Percentiles rank a stretch among this genome's conserved stretches.
Conservation (phyloP, 2,113 vertebrate genomes). For the Hippocampus mohnikei region DNA sequence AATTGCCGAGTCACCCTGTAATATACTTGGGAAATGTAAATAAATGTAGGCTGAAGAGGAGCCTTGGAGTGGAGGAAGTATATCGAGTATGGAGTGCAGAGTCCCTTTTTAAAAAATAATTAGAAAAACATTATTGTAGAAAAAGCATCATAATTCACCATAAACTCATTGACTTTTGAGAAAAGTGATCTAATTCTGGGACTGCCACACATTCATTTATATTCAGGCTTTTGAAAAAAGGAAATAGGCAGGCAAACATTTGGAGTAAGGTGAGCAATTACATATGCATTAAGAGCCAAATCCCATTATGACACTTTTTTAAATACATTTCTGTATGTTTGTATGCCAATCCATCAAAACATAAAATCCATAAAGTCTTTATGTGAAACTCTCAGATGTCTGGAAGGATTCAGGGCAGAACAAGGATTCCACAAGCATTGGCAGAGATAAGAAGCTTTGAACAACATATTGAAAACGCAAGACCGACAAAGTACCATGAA, state of each 20-base stretch:
- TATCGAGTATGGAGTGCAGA: background rate
- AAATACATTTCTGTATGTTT: too few species aligned
- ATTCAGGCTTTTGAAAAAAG: constrained; percentile 21
- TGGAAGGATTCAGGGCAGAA: too few species aligned
- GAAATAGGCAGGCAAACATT: constrained; percentile 11
- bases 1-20: constrained; percentile 5
- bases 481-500: too few species aligned
- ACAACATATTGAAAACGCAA: too few species aligned
- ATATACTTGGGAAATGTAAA: constrained; percentile 20
- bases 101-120: constrained; percentile 12
- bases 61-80: background rate
- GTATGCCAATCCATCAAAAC: too few species aligned
- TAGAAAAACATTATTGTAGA: constrained; percentile 7
- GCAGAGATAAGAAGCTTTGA: too few species aligned
- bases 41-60: background rate
- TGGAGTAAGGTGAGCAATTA: constrained; percentile 37
- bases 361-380: too few species aligned
- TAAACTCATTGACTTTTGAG: constrained; percentile 24
- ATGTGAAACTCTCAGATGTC: too few species aligned
- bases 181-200: constrained; percentile 6
- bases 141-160: constrained; percentile 23
- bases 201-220: constrained; percentile 38
- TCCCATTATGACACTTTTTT: too few species aligned
- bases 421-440: too few species aligned
- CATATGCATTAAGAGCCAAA: constrained; percentile 36